Percentiles rank a stretch among this genome's conserved stretches.
These are phyloP conservation scores for Tenthredo notha DNA, from an alignment of 2,888 invertebrate species.

Conservation along the genomic window DNA sequence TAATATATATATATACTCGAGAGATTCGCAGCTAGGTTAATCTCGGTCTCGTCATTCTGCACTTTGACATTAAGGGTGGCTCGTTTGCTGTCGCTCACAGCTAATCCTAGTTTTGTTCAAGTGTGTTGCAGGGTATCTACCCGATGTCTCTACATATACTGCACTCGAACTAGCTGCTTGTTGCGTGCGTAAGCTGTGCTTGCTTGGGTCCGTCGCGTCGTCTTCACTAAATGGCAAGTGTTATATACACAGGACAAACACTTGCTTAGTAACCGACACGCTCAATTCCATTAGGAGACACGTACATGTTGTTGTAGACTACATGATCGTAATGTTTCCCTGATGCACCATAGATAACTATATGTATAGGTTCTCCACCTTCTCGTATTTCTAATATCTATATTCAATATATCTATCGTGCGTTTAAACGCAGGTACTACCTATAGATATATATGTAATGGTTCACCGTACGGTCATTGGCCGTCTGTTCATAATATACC, in stretches of 20 bases:
- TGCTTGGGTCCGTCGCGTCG: conserved; percentile 12
- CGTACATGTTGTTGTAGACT: conserved; percentile 26
- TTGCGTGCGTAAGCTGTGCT: neutral
- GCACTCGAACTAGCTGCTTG: conserved; percentile 6
- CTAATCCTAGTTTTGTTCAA: conserved; percentile 41
- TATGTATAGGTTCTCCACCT: neutral
- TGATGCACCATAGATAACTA: conserved; percentile 26
- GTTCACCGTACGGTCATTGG: neutral
- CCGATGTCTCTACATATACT: neutral
- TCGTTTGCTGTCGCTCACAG: conserved; percentile 33
- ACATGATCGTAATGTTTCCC: conserved; percentile 45
- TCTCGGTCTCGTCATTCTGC: conserved; percentile 44
- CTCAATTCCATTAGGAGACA: conserved; percentile 52
- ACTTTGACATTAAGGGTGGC: conserved; percentile 20
- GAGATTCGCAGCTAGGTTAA: neutral
- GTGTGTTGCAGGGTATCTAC: neutral
- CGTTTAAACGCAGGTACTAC: neutral
- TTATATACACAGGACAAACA: conserved; percentile 25
- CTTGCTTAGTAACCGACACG: conserved; percentile 23
- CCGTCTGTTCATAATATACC: neutral
- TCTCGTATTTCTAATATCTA: conserved; percentile 11
- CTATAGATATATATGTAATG: neutral
- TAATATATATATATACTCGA: conserved; percentile 3
- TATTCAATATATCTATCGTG: conserved; percentile 27
- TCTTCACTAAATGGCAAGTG: conserved; percentile 18